Evolutionary conservation across 2,113 vertebrate genomes (phyloP).

Genomic region (Axis porcinus): DNA sequence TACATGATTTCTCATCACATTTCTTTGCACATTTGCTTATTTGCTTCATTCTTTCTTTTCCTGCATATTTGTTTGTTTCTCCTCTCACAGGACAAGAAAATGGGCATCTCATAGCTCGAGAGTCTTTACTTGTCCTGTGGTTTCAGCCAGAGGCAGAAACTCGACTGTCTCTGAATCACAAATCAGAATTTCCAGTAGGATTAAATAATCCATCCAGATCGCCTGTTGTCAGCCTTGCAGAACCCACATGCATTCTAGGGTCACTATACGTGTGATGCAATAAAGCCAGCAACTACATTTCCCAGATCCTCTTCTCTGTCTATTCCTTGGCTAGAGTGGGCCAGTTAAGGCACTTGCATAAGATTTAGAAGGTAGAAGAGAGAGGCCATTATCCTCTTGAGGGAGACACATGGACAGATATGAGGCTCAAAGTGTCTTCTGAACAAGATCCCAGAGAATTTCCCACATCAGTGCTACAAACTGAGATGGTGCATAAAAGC

Average conservation of each 20-base stretch:
- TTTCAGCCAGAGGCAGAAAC: not conserved
- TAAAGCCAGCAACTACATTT: not conserved
- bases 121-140: not conserved
- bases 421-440: not conserved
- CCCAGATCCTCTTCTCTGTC: not conserved
- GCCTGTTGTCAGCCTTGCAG: not conserved
- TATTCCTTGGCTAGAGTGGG: not conserved
- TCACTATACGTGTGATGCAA: not conserved
- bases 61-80: not conserved
- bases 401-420: not conserved
- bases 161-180: not conserved
- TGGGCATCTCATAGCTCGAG: not conserved
- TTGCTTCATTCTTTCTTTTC: not conserved
- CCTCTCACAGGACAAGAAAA: not conserved
- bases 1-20: not conserved
- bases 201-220: not conserved
- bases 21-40: not conserved
- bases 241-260: not conserved
- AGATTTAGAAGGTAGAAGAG: not conserved
- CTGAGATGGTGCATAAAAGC: not conserved
- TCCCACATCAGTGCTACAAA: not conserved
- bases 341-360: not conserved
- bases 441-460: not conserved
- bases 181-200: not conserved
- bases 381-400: not conserved